Conservation (phyloP, 2,113 vertebrate species). For the Nematolebias whitei region DNA sequence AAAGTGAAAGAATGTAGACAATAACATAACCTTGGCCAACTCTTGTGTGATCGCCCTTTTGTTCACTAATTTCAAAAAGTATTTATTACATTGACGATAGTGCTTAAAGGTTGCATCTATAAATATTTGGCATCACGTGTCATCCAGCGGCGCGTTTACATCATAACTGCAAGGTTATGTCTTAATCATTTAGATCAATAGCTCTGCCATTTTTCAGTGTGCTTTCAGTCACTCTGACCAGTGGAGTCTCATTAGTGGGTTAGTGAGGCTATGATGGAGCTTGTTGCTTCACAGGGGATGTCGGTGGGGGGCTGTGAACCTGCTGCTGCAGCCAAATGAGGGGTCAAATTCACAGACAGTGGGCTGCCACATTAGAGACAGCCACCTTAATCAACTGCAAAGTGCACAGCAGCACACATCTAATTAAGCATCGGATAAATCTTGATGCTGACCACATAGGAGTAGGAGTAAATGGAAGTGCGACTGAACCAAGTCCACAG, state of each 20-base stretch:
- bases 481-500: background rate
- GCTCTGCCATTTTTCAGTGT: conserved; percentile 33
- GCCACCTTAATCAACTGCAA: conserved; percentile 58
- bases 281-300: conserved; percentile 27
- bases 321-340: conserved; percentile 32
- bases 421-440: conserved; percentile 68
- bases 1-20: background rate
- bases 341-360: conserved; percentile 49
- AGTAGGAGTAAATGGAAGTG: conserved; percentile 17
- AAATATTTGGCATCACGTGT: background rate
- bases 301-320: conserved; percentile 41
- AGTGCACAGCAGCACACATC: conserved; percentile 51
- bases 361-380: conserved; percentile 31
- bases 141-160: conserved; percentile 17
- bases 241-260: conserved; percentile 58
- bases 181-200: conserved; percentile 46
- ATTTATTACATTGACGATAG: background rate
- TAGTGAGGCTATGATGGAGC: conserved; percentile 48
- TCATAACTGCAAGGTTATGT: conserved; percentile 30
- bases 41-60: no score
- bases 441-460: conserved; percentile 26
- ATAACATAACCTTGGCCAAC: background rate
- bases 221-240: conserved; percentile 36
- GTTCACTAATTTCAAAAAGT: no score
- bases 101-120: background rate